phyloP scores from a whole-genome alignment of 2,113 vertebrate species.

The Furnarius figulus region DNA sequence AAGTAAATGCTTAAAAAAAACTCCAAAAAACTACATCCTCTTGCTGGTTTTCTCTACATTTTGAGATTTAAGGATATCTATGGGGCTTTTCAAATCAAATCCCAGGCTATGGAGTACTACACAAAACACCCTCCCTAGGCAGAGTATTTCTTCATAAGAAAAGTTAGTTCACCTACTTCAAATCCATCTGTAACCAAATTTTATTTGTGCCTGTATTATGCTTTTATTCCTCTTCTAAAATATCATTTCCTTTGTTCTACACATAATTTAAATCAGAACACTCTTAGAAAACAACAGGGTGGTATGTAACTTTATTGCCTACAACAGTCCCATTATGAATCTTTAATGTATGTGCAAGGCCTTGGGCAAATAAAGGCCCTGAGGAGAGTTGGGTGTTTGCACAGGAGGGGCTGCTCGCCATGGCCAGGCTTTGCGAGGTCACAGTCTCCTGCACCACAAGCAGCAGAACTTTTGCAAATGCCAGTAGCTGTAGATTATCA shows the following conservation, averaged over 20 bases:
- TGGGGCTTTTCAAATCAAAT: not conserved
- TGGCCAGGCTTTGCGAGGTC: not conserved
- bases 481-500: not conserved
- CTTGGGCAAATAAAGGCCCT: not conserved
- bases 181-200: not conserved
- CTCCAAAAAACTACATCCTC: not conserved
- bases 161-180: not conserved
- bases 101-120: not conserved
- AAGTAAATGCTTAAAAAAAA: not conserved
- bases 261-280: not conserved
- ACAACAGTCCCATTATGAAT: not conserved
- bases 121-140: not conserved
- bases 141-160: not conserved
- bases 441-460: not conserved
- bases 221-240: not conserved
- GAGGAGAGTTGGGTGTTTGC: not conserved
- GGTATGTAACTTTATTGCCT: not conserved
- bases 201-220: not conserved
- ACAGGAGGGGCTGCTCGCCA: not conserved
- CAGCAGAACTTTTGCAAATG: not conserved
- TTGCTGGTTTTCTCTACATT: not conserved
- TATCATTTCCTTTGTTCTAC: not conserved
- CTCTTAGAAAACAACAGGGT: not conserved
- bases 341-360: not conserved
- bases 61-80: not conserved